These are phyloP conservation scores for Chanos chanos DNA, from an alignment of 2,797 vertebrate species.

Conservation along the genomic window DNA sequence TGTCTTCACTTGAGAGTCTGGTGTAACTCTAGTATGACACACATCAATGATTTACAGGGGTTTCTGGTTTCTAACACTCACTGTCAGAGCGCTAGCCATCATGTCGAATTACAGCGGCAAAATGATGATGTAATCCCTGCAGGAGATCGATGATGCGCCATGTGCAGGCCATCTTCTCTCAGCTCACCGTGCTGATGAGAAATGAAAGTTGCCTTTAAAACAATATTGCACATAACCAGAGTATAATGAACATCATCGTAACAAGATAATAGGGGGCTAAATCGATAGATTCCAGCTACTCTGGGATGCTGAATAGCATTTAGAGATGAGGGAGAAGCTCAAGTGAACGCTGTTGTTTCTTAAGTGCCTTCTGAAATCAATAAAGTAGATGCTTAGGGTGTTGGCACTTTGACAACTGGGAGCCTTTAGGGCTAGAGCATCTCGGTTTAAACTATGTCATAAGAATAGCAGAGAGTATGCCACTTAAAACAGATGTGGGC, in stretches of 20 bases:
- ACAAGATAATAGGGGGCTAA: constrained; percentile 37
- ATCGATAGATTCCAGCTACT: constrained; percentile 45
- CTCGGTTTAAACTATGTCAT: not conserved
- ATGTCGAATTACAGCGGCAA: constrained; percentile 25
- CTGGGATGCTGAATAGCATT: constrained; percentile 35
- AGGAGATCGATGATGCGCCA: constrained; percentile 5
- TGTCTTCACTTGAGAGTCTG: constrained; percentile 11
- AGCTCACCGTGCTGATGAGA: constrained; percentile 20
- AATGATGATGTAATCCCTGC: constrained; percentile 34
- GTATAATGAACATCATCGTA: constrained; percentile 44
- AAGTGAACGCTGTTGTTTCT: constrained; percentile 11
- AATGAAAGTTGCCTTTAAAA: constrained; percentile 40
- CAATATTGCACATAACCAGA: constrained; percentile 36
- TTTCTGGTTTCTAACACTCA: constrained; percentile 46
- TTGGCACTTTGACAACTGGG: not conserved
- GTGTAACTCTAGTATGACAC: constrained; percentile 29
- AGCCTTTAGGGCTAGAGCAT: constrained; percentile 7
- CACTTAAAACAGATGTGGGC: no score
- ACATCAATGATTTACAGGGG: constrained; percentile 48
- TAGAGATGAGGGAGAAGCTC: constrained; percentile 18
- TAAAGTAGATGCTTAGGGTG: constrained; percentile 4
- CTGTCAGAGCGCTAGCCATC: constrained; percentile 40
- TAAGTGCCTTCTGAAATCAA: constrained; percentile 29
- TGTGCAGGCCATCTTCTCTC: constrained; percentile 8
- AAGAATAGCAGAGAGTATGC: not conserved